phyloP scores from a whole-genome alignment of 2,797 vertebrate species.

The Malurus splendens region DNA sequence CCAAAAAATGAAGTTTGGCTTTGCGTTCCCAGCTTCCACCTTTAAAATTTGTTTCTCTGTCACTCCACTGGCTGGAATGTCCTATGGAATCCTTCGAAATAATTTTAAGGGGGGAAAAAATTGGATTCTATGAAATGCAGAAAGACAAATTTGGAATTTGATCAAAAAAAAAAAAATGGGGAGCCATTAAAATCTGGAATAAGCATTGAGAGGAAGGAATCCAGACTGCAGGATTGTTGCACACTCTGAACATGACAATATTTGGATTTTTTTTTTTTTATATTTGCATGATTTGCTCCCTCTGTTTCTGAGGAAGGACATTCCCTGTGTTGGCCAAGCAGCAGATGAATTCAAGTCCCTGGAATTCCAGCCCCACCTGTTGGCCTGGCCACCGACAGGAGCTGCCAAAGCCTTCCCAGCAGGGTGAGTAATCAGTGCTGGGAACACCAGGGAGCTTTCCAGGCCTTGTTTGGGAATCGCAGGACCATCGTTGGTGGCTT shows the following conservation, averaged over 20 bases:
- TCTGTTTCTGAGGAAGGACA: neutral
- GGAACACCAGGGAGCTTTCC: constrained; percentile 19
- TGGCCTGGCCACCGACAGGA: neutral
- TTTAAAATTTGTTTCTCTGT: neutral
- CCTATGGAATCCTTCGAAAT: neutral
- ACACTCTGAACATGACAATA: neutral
- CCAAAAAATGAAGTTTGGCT: neutral
- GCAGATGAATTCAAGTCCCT: neutral
- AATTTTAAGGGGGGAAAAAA: neutral
- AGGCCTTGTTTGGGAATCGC: neutral
- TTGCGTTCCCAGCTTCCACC: fast-evolving
- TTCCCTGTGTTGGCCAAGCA: neutral
- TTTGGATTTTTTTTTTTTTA: neutral
- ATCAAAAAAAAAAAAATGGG: neutral
- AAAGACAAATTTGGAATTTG: neutral
- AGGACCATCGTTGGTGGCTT: neutral
- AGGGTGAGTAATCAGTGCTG: constrained; percentile 49
- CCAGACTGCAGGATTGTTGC: neutral
- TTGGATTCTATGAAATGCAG: neutral
- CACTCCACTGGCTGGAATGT: neutral
- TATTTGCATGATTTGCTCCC: neutral
- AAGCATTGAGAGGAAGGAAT: neutral
- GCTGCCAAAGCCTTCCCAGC: constrained; percentile 59
- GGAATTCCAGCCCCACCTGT: constrained; percentile 50
- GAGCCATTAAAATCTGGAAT: neutral